phyloP scores from a whole-genome alignment of 2,113 vertebrate species.

The Balaeniceps rex region DNA sequence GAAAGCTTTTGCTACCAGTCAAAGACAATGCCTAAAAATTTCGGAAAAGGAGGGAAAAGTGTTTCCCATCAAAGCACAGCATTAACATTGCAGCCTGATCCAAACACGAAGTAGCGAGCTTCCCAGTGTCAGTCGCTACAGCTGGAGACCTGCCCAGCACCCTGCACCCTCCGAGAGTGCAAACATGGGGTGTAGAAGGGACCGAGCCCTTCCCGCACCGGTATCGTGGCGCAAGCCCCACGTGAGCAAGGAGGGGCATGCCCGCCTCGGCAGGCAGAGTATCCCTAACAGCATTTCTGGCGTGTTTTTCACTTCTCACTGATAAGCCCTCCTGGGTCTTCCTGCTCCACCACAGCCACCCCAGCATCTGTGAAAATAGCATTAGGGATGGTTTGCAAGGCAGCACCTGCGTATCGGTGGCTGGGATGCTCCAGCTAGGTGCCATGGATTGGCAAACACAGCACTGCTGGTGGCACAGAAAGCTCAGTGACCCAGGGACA shows the following conservation, averaged over 20 bases:
- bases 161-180: background rate
- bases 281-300: background rate
- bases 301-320: background rate
- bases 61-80: background rate
- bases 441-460: background rate
- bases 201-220: background rate
- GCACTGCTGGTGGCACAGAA: background rate
- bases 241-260: background rate
- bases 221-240: background rate
- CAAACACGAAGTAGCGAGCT: rapidly evolving
- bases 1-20: background rate
- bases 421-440: background rate
- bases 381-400: background rate
- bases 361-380: background rate
- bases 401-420: background rate
- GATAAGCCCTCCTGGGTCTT: background rate
- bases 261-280: background rate
- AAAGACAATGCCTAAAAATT: background rate
- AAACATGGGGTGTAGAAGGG: background rate
- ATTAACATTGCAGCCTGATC: rapidly evolving
- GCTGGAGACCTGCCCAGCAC: background rate
- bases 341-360: rapidly evolving
- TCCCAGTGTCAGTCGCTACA: background rate
- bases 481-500: background rate
- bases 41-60: background rate